Evolutionary conservation across 1,140 invertebrate genomes (phyloP).

Genomic region (Sarcophaga bullata): DNA sequence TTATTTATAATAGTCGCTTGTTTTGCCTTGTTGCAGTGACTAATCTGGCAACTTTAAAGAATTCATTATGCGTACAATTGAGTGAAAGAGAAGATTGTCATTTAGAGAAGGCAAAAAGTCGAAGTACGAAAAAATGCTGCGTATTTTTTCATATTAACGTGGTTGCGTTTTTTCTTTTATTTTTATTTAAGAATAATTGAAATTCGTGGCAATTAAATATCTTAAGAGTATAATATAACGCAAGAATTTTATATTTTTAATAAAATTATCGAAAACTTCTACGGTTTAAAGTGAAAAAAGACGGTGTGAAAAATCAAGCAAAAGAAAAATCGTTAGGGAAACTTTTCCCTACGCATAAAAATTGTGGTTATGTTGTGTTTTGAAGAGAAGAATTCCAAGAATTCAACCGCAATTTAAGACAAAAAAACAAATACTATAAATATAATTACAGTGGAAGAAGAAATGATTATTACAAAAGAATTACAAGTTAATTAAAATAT

Average conservation of each 20-base stretch:
- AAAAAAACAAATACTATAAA: background rate
- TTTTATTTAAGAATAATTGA: slow-evolving; percentile 39
- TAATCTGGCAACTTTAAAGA: background rate
- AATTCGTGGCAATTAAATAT: slow-evolving; percentile 24
- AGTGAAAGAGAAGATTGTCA: slow-evolving; percentile 11
- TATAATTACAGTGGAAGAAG: background rate
- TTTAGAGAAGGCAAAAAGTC: slow-evolving; percentile 22
- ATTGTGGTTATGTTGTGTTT: slow-evolving; percentile 22
- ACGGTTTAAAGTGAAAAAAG: background rate
- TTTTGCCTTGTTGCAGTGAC: background rate
- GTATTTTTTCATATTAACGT: slow-evolving; percentile 47
- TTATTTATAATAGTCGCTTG: too few species aligned
- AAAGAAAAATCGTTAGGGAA: slow-evolving; percentile 25
- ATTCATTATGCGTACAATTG: slow-evolving; percentile 25
- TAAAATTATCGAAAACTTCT: background rate
- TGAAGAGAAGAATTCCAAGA: slow-evolving; percentile 19
- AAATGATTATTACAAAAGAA: background rate
- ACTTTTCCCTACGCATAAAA: slow-evolving; percentile 12
- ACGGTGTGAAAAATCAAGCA: background rate
- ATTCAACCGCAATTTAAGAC: background rate
- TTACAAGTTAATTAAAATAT: background rate
- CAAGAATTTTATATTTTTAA: background rate
- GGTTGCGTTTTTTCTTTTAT: slow-evolving; percentile 33
- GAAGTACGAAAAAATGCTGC: slow-evolving; percentile 44
- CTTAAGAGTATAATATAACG: background rate